Evolutionary conservation across 1,140 invertebrate species (phyloP).

Genomic region (Lasaia peninsularis): DNA sequence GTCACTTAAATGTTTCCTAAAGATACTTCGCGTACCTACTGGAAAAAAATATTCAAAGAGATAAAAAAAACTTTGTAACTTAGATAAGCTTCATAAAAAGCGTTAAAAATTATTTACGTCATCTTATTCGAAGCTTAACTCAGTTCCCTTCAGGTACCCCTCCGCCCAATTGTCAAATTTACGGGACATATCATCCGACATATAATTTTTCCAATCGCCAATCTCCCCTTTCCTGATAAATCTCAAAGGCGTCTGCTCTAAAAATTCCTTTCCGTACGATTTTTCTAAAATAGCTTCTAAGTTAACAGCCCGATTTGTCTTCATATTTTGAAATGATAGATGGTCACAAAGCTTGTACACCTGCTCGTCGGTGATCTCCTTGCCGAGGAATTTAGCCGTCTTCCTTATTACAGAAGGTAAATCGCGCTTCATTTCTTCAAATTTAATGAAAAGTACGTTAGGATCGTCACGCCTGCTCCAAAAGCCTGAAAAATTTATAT

Average conservation of each 20-base stretch:
- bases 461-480: constrained; percentile 86
- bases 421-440: constrained; percentile 91
- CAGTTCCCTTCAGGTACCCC: constrained; percentile 81
- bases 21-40: no score
- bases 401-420: constrained; percentile 80
- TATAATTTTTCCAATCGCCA: constrained; percentile 91
- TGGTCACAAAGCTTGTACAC: constrained; percentile 84
- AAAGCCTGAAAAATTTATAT: constrained; percentile 43
- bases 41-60: no score
- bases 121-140: constrained; percentile 78
- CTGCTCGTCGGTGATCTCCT: constrained; percentile 81
- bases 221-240: constrained; percentile 90
- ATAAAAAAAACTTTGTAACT: no score
- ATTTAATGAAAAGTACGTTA: constrained; percentile 89
- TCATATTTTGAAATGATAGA: constrained; percentile 89
- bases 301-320: constrained; percentile 87
- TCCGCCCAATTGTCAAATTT: constrained; percentile 88
- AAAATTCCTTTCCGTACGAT: constrained; percentile 69
- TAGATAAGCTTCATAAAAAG: no score
- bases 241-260: constrained; percentile 77
- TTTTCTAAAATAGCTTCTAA: constrained; percentile 80
- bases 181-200: constrained; percentile 82
- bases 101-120: neutral
- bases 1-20: no score
- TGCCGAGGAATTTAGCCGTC: constrained; percentile 86